Conservation (phyloP, 2,797 vertebrate genomes). For the Lemur catta region DNA sequence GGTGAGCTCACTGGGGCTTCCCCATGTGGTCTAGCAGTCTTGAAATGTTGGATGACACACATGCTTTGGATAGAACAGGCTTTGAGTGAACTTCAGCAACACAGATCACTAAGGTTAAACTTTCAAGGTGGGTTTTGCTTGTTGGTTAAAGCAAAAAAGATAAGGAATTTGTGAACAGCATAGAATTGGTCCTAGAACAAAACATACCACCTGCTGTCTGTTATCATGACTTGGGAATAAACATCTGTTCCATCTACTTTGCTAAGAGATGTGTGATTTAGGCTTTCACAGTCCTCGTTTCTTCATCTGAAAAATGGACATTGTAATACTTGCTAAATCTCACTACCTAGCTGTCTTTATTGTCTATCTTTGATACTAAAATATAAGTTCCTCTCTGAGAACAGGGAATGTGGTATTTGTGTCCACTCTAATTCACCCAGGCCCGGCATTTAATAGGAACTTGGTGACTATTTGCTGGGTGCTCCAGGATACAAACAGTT, state of each 20-base stretch:
- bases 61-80: neutral
- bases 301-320: neutral
- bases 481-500: neutral
- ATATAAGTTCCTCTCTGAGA: neutral
- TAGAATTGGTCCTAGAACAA: neutral
- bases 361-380: neutral
- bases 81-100: neutral
- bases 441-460: neutral
- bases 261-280: neutral
- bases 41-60: neutral
- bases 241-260: neutral
- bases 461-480: neutral
- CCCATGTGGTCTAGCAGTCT: neutral
- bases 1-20: neutral
- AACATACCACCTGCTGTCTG: neutral
- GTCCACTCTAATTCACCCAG: neutral
- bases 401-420: accelerated
- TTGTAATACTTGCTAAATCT: neutral
- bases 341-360: neutral
- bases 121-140: neutral
- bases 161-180: neutral
- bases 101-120: neutral
- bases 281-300: neutral
- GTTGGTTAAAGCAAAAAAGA: neutral
- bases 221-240: neutral